Conservation (phyloP, 2,113 vertebrate species). For the Hippocampus barbouri region DNA sequence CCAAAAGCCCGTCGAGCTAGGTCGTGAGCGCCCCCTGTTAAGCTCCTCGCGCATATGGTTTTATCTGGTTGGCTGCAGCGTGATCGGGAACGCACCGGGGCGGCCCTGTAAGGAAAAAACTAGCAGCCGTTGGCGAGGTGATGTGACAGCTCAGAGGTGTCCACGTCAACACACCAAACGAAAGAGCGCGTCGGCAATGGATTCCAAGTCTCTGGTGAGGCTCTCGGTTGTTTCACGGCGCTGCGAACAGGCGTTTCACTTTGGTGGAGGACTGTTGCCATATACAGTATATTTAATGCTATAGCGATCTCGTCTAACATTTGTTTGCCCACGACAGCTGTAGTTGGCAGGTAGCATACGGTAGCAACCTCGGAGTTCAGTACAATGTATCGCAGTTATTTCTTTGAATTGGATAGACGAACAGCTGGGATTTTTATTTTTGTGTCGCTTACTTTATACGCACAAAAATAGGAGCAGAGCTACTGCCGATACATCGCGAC, state of each 20-base stretch:
- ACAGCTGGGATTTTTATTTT: not conserved
- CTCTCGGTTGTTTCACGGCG: conserved; percentile 2
- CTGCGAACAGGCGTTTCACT: not conserved
- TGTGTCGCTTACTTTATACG: not conserved
- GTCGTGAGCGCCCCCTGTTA: conserved; percentile 29
- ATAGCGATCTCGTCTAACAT: conserved; percentile 22
- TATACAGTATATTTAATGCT: not conserved
- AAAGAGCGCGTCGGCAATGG: conserved; percentile 64
- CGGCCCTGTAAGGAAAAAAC: conserved; percentile 20
- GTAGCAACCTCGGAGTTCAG: not conserved
- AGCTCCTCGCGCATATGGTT: conserved; percentile 3
- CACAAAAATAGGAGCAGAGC: not conserved
- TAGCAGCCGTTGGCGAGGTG: not conserved
- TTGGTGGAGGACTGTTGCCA: not conserved
- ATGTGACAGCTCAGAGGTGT: conserved; percentile 77
- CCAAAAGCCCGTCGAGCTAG: not conserved
- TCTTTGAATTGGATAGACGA: not conserved
- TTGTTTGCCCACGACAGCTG: conserved; percentile 43
- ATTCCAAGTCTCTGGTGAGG: conserved; percentile 72
- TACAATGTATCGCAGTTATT: not conserved
- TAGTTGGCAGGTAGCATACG: conserved; percentile 9
- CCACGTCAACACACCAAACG: conserved; percentile 76
- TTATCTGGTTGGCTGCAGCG: conserved; percentile 31
- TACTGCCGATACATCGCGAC: not conserved
- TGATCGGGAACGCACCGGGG: conserved; percentile 30